A percentile compares a stretch with the other conserved stretches of the same genome.
Evolutionary conservation across 2,113 vertebrate genomes (phyloP).

Genomic region (Boulengeromyrus knoepffleri): DNA sequence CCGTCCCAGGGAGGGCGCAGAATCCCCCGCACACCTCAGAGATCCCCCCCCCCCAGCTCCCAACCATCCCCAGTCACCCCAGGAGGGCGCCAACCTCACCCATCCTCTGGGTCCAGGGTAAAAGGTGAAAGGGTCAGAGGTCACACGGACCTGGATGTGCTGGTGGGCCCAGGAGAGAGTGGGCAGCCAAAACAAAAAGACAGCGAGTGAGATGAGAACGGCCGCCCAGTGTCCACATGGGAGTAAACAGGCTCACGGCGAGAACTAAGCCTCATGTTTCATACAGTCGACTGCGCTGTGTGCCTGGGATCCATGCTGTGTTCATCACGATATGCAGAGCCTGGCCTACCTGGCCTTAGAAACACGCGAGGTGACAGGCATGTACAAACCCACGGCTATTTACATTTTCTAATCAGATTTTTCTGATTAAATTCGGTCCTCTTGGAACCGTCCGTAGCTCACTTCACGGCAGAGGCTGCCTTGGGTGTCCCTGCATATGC

Average conservation of each 20-base stretch:
- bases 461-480: background rate
- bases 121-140: slow-evolving; percentile 3
- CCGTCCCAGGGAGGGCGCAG: background rate
- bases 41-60: background rate
- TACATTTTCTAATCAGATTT: background rate
- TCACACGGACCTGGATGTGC: background rate
- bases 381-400: background rate
- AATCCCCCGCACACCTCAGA: background rate
- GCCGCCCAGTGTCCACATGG: background rate
- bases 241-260: background rate
- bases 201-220: background rate
- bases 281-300: background rate
- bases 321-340: background rate
- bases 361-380: background rate
- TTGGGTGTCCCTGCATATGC: background rate
- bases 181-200: background rate
- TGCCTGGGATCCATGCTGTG: background rate
- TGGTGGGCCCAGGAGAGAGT: background rate
- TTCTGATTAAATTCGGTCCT: background rate
- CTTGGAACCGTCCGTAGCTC: background rate
- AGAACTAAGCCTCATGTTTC: background rate
- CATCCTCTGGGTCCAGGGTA: background rate
- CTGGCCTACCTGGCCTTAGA: background rate
- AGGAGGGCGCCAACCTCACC: background rate
- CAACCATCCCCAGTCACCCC: background rate